These are phyloP conservation scores for Diplolepis rosae DNA, from an alignment of 2,888 invertebrate species.

Conservation along the genomic window DNA sequence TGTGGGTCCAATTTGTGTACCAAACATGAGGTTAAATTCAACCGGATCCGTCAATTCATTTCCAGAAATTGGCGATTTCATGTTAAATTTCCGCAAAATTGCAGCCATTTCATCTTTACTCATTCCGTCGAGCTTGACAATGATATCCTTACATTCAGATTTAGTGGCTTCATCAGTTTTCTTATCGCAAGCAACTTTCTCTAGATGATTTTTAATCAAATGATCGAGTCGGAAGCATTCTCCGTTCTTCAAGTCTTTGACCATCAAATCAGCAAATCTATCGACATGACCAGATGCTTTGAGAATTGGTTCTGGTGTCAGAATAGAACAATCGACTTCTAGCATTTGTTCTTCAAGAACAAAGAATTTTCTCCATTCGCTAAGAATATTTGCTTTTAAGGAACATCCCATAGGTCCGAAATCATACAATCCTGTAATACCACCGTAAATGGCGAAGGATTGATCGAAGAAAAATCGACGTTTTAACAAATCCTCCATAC, in stretches of 20 bases:
- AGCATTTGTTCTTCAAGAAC: slow-evolving; percentile 98
- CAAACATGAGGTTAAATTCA: slow-evolving; percentile 99
- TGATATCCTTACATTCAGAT: slow-evolving; percentile 84
- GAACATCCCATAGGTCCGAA: slow-evolving; percentile 99
- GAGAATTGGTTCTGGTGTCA: slow-evolving; percentile 97
- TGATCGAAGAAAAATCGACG: slow-evolving; percentile 98
- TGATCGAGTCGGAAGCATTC: slow-evolving; percentile 99
- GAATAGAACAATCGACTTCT: slow-evolving; percentile 97
- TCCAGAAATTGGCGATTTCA: slow-evolving; percentile 96
- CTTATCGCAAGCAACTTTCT: slow-evolving; percentile 90
- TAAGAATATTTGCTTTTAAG: slow-evolving; percentile 94
- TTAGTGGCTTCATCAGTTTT: slow-evolving; percentile 83
- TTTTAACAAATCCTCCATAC: slow-evolving; percentile 97
- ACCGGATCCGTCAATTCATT: slow-evolving; percentile 97
- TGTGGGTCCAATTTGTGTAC: slow-evolving; percentile 97
- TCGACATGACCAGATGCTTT: slow-evolving; percentile 99
- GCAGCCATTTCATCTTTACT: slow-evolving; percentile 90
- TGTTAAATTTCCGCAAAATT: slow-evolving; percentile 89
- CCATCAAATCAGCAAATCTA: slow-evolving; percentile 99
- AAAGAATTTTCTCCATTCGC: slow-evolving; percentile 96
- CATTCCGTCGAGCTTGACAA: slow-evolving; percentile 93
- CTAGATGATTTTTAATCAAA: slow-evolving; percentile 94
- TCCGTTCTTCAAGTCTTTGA: slow-evolving; percentile 95
- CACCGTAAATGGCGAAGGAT: slow-evolving; percentile 99
- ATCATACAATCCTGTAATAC: slow-evolving; percentile 95